phyloP scores from a whole-genome alignment of 2,888 invertebrate species.

The Prionchulus punctatus region DNA sequence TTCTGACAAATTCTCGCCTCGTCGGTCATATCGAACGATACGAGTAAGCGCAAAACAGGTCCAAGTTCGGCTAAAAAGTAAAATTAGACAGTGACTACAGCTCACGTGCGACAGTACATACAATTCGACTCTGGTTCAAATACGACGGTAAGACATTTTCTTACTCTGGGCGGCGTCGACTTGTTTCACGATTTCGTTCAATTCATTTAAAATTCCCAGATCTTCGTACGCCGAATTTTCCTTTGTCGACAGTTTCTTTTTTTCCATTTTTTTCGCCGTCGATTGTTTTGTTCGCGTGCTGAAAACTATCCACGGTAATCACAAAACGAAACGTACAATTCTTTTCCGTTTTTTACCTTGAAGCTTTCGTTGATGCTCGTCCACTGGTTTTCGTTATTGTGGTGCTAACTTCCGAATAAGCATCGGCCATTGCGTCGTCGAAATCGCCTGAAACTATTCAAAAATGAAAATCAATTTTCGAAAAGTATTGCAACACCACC shows the following conservation, averaged over 20 bases:
- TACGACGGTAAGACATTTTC: neutral
- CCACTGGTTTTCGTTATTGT: neutral
- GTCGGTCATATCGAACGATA: neutral
- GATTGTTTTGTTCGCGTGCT: neutral
- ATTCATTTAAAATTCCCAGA: constrained; percentile 4
- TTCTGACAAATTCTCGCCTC: neutral
- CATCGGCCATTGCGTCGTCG: constrained; percentile 1
- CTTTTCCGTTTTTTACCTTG: no score
- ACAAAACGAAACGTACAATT: no score
- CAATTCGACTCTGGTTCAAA: no score
- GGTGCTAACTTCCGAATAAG: constrained; percentile 6
- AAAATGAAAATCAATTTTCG: no score
- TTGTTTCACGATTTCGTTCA: neutral
- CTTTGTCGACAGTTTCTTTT: constrained; percentile 2
- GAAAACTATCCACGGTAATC: no score
- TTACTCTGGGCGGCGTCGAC: neutral
- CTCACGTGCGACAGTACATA: neutral
- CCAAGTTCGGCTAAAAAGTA: no score
- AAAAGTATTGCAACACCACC: no score
- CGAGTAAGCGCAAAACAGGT: neutral
- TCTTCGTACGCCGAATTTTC: constrained; percentile 9
- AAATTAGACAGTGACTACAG: no score
- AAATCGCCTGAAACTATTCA: neutral
- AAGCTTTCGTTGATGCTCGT: neutral
- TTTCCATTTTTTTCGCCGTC: constrained; percentile 7